These are phyloP conservation scores for Chaetodon trifascialis DNA, from an alignment of 2,113 vertebrate genomes.

Conservation along the genomic window DNA sequence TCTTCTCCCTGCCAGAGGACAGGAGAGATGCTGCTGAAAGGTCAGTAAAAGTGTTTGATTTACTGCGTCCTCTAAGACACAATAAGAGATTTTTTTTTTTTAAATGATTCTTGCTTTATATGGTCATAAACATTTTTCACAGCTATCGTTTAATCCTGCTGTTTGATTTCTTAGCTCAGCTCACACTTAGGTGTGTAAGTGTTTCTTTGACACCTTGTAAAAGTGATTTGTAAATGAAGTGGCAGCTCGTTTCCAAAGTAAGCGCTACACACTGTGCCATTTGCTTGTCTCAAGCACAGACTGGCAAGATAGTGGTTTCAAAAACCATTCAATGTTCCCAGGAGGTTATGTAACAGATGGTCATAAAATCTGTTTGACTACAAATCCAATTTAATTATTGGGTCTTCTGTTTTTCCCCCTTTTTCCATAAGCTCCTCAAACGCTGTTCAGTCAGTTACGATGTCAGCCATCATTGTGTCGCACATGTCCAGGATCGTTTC, in stretches of 20 bases:
- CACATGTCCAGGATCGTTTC: conserved; percentile 5
- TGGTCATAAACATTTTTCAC: not conserved
- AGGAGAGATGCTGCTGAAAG: conserved; percentile 83
- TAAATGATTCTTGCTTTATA: not conserved
- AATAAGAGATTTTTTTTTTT: not conserved
- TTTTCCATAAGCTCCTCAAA: conserved; percentile 3
- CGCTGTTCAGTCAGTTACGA: not conserved
- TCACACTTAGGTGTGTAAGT: not conserved
- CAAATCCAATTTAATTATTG: conserved; percentile 45
- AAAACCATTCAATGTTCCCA: conserved; percentile 7
- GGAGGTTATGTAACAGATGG: conserved; percentile 39
- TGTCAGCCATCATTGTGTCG: not conserved
- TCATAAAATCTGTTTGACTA: conserved; percentile 42
- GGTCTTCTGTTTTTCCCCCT: not conserved
- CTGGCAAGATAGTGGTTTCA: not conserved
- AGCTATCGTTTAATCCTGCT: not conserved
- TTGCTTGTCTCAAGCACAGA: not conserved
- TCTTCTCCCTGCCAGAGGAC: conserved; percentile 88
- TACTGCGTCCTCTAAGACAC: not conserved
- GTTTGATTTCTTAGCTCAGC: not conserved
- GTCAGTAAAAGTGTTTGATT: conserved; percentile 85
- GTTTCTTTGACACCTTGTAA: not conserved
- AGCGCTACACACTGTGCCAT: not conserved
- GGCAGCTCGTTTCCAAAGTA: conserved; percentile 1
- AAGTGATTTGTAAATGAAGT: not conserved